Evolutionary conservation across 2,888 invertebrate species (phyloP), one percentile per base, ranked within the genome.

Genomic region (Malachius bipustulatus): DNA sequence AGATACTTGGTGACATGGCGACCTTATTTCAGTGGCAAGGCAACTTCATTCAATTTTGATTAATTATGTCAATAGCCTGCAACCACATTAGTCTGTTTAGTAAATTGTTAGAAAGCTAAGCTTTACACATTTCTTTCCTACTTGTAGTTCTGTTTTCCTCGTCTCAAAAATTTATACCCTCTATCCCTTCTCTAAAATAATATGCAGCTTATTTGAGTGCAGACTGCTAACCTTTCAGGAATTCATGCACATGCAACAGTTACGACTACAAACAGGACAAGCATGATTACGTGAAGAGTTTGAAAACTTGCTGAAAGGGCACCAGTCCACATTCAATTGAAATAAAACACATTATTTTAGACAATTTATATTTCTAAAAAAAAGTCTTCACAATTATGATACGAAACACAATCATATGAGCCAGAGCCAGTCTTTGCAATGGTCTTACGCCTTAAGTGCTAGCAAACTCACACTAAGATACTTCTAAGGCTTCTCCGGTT

Each of bases 351-450:
- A 42, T 39, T 38, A 49, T 56, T 57, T 48, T 51, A 50, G 54
- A 55, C 54, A 59, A 55, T 49, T 58, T 60, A 57, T 60, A 59
- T 61, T 60, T 60, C 60, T 60, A 51, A 54, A 59, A 60, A 51
- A 60, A 59, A 59, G 52, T 59, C 57, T 56, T 59, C 60, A 61
- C 59, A 61, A 59, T 53, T n/a, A 55, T 57, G 55, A 58, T 60
- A 59, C 57, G 58, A 57, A 56, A 60, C 49, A 52, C 47, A 50
- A 47, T 49, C n/a, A 46, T 50, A 52, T 57, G 55, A 57, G 58
- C 59, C 59, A 60, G 57, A 57, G 58, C 59, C 59, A 60, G 57
- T 57, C 57, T 57, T 54, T 48, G 50, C 46, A 47, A 47, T 47
- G 53, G 52, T 54, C 48, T 46, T 47, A 46, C 52, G 54, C 51